Base-by-base conservation (phyloP, 2,113 vertebrate genomes). In the Pampusana beccarii region DNA sequence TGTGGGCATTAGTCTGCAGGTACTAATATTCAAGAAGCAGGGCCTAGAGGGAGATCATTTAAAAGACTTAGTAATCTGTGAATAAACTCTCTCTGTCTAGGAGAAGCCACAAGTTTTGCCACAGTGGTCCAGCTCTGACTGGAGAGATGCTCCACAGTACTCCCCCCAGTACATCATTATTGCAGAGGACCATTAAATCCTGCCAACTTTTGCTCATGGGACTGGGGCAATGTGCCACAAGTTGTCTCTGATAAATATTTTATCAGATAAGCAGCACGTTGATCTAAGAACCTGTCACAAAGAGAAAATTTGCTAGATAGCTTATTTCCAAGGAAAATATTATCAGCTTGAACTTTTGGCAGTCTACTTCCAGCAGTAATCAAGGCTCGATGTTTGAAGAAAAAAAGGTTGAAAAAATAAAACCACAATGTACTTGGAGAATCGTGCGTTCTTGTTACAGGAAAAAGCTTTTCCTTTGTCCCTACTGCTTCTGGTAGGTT, bases 211-310 rank as follows among this genome's bases (percentile, higher is more conserved):
- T 71, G 16, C 44, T 82, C 19, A 8, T 69, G 58, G 51, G 11
- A 50, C 42, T 15, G 16, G 42, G 62, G 58, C 36, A 77, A 36
- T 1, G 1, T 82, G 66, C 78, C 95, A 95, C 70, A 77, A 54
- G 66, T 56, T 77, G n/a, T 28, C 42, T 78, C 44, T 67, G 82
- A 66, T 77, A 88, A 90, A 77, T 23, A 15, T 64, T 90, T 93
- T 80, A 83, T 85, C 93, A 92, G 85, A 71, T 88, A 96, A 93
- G 48, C 57, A 80, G 28, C 44, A 57, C 6, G 33, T 62, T 94
- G 44, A 60, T 74, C 57, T 80, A 78, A 88, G 65, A 78, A 90
- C 19, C 16, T 90, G 56, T 51, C 70, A 51, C 29, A 77, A 75
- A 73, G 48, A 79, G 20, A 91, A 77, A 51, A 66, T n/a, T 58